These are phyloP conservation scores for Chelonus insularis DNA, from an alignment of 1,140 invertebrate species.

Conservation along the genomic window DNA sequence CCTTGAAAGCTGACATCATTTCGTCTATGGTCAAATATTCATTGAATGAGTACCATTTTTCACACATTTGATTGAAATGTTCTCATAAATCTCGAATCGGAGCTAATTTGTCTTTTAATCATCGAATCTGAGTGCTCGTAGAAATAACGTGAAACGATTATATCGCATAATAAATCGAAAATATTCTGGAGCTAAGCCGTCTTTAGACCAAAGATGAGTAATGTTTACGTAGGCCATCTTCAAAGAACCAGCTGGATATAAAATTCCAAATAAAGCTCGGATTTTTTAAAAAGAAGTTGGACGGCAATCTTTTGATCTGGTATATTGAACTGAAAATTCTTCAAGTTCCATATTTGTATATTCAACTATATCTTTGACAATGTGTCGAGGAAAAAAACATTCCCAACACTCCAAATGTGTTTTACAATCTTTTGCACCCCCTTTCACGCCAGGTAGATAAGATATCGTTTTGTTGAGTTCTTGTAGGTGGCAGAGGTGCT, in stretches of 20 bases:
- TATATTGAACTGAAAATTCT: too few species aligned
- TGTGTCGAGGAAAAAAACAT: too few species aligned
- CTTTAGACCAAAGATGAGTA: slow-evolving; percentile 4
- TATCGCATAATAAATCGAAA: background rate
- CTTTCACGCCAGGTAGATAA: too few species aligned
- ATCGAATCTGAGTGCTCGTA: slow-evolving; percentile 45
- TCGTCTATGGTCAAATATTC: slow-evolving; percentile 43
- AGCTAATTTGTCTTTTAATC: slow-evolving; percentile 45
- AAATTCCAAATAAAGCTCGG: background rate
- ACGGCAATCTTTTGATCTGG: too few species aligned
- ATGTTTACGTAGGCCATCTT: background rate
- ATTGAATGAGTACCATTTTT: slow-evolving; percentile 21
- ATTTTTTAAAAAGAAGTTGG: too few species aligned
- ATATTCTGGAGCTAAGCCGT: background rate
- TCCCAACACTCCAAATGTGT: too few species aligned
- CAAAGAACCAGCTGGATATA: background rate
- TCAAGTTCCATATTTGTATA: too few species aligned
- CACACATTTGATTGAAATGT: slow-evolving; percentile 31
- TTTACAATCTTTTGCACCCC: too few species aligned
- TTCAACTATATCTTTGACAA: too few species aligned
- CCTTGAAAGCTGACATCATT: slow-evolving; percentile 41
- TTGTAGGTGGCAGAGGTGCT: background rate
- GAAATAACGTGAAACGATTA: slow-evolving; percentile 19
- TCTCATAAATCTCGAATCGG: slow-evolving; percentile 48
- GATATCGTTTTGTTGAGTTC: too few species aligned